A percentile compares a stretch with the other conserved stretches of the same genome.
phyloP scores from a whole-genome alignment of 1,140 invertebrate species.

The Oppia nitens region DNA sequence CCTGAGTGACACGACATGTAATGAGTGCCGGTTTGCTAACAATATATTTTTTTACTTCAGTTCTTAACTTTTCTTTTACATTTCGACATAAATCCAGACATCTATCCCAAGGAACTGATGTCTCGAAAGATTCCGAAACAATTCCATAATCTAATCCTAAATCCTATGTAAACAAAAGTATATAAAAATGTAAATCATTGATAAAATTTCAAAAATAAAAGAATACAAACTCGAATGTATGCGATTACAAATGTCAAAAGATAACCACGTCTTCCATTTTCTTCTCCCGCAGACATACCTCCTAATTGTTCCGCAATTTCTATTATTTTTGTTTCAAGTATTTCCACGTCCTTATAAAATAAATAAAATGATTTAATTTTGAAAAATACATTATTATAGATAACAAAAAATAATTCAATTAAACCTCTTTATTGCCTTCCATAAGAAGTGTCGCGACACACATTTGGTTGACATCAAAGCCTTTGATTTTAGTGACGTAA shows the following conservation, averaged over 20 bases:
- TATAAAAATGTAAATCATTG: constrained; percentile 15
- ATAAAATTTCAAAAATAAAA: constrained; percentile 1
- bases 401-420: constrained; percentile 2
- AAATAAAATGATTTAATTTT: no score
- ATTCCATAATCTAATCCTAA: constrained; percentile 71
- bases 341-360: constrained; percentile 45
- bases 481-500: constrained; percentile 77
- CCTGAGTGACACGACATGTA: constrained; percentile 79
- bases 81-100: constrained; percentile 57
- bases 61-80: constrained; percentile 60
- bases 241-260: constrained; percentile 96
- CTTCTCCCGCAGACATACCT: constrained; percentile 72
- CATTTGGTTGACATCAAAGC: constrained; percentile 62
- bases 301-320: constrained; percentile 45
- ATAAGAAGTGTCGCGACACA: constrained; percentile 84
- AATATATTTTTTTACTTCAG: constrained; percentile 41
- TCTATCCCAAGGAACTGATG: constrained; percentile 85
- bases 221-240: constrained; percentile 57
- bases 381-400: background rate
- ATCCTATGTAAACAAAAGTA: constrained; percentile 42
- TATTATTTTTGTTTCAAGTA: constrained; percentile 63
- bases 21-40: constrained; percentile 44
- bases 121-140: constrained; percentile 93
- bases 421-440: constrained; percentile 45
- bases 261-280: constrained; percentile 86